These are phyloP conservation scores for Chrysoperla carnea DNA, from an alignment of 1,140 invertebrate species.

Conservation along the genomic window DNA sequence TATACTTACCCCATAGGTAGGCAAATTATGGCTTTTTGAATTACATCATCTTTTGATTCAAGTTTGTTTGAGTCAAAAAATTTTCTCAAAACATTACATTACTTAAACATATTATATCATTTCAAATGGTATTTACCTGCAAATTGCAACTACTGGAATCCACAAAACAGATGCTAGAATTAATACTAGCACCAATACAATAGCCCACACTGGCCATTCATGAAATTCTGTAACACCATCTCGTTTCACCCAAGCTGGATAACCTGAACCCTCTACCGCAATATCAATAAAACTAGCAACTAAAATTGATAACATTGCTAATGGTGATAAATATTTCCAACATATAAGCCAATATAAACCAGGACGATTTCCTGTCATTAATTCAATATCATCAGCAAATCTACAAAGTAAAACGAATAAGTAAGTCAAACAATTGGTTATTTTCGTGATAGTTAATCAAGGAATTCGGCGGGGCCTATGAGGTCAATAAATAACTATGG, in stretches of 20 bases:
- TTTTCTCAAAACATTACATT: background rate
- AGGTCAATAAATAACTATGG: background rate
- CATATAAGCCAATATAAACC: slow-evolving; percentile 81
- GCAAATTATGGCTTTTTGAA: too few relatives aligned
- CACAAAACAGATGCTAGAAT: slow-evolving; percentile 67
- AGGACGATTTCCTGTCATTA: slow-evolving; percentile 81
- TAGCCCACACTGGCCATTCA: slow-evolving; percentile 65
- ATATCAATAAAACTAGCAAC: slow-evolving; percentile 72
- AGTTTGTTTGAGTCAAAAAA: background rate
- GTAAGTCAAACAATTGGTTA: slow-evolving; percentile 1
- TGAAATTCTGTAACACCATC: slow-evolving; percentile 51
- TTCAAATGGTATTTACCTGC: slow-evolving; percentile 49
- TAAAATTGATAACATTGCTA: slow-evolving; percentile 79
- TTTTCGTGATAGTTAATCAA: too few relatives aligned
- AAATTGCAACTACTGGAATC: slow-evolving; percentile 70
- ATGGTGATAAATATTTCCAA: slow-evolving; percentile 84
- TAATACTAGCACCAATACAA: slow-evolving; percentile 55
- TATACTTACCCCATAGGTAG: too few relatives aligned
- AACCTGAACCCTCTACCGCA: slow-evolving; percentile 59
- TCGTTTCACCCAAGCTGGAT: slow-evolving; percentile 65
- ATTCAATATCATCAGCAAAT: slow-evolving; percentile 84
- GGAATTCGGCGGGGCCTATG: background rate
- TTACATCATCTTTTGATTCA: background rate
- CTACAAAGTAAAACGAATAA: slow-evolving; percentile 28
- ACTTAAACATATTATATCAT: too few relatives aligned